phyloP scores from a whole-genome alignment of 2,888 invertebrate species.

The Hemicrepidius hirtus region DNA sequence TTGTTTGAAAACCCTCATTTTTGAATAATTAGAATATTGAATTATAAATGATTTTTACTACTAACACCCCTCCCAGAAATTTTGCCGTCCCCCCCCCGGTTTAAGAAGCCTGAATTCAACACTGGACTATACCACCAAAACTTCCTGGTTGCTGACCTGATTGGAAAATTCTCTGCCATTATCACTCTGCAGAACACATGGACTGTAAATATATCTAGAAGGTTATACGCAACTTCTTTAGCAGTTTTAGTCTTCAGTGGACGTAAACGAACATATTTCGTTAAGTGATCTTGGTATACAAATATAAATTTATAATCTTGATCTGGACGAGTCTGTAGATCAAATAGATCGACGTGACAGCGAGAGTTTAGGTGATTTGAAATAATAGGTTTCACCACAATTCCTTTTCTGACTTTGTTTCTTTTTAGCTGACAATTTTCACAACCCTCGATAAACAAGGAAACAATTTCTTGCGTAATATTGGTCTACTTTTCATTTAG shows the following conservation, averaged over 20 bases:
- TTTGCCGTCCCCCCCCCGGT: no score
- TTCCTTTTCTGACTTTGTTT: slow-evolving; percentile 39
- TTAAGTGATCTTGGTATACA: slow-evolving; percentile 64
- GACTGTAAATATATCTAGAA: slow-evolving; percentile 45
- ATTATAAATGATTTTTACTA: no score
- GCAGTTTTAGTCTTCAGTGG: slow-evolving; percentile 2
- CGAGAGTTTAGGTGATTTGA: slow-evolving; percentile 57
- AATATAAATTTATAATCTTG: slow-evolving; percentile 63
- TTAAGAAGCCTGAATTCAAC: no score
- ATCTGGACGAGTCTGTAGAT: slow-evolving; percentile 63
- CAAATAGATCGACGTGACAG: slow-evolving; percentile 64
- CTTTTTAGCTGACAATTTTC: no score
- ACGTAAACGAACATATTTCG: slow-evolving; percentile 61
- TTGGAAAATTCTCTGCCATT: slow-evolving; percentile 10
- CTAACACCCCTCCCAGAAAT: no score
- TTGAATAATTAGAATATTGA: not conserved
- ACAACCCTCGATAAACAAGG: no score
- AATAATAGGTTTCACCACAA: slow-evolving; percentile 48
- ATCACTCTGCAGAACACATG: slow-evolving; percentile 39
- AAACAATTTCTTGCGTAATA: no score
- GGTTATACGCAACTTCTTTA: not conserved
- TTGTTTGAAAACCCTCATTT: no score
- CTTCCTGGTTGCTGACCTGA: not conserved
- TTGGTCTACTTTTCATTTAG: no score
- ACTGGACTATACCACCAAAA: not conserved